phyloP scores from a whole-genome alignment of 2,797 vertebrate species.

The Bucorvus abyssinicus region DNA sequence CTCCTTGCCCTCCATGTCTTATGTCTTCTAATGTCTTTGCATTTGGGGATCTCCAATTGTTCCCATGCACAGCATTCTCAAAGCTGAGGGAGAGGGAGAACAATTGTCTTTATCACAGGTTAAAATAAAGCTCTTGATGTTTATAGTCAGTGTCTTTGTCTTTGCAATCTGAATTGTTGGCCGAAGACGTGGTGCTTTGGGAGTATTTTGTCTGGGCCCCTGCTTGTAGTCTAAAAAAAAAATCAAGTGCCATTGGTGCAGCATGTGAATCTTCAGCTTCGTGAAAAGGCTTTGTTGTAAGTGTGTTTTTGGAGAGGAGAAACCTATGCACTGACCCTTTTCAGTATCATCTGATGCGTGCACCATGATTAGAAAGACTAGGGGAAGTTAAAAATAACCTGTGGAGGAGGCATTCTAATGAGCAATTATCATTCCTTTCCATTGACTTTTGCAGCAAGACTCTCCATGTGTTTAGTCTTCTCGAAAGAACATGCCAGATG shows the following conservation, averaged over 20 bases:
- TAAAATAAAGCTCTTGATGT: not conserved
- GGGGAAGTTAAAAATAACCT: constrained; percentile 60
- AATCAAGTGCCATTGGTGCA: not conserved
- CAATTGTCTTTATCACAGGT: rapidly evolving
- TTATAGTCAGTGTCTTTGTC: not conserved
- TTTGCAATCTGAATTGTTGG: not conserved
- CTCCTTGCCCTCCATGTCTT: not conserved
- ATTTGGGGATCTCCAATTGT: not conserved
- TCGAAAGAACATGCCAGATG: constrained; percentile 55
- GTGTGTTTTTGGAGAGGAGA: not conserved
- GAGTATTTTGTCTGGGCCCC: not conserved
- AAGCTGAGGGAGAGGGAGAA: not conserved
- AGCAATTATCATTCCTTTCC: constrained; percentile 66
- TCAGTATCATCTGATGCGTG: constrained; percentile 43
- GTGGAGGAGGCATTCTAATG: constrained; percentile 64
- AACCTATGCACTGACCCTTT: constrained; percentile 51
- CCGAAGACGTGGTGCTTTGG: not conserved
- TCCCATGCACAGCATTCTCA: not conserved
- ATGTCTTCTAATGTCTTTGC: not conserved
- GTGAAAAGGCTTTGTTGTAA: constrained; percentile 25
- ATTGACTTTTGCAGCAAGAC: constrained; percentile 51
- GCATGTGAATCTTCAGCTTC: not conserved
- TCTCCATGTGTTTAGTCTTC: constrained; percentile 61
- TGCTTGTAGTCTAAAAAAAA: not conserved
- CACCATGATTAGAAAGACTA: constrained; percentile 55